Conservation (phyloP, 2,113 vertebrate species). For the Leptobrachium ailaonicum region DNA sequence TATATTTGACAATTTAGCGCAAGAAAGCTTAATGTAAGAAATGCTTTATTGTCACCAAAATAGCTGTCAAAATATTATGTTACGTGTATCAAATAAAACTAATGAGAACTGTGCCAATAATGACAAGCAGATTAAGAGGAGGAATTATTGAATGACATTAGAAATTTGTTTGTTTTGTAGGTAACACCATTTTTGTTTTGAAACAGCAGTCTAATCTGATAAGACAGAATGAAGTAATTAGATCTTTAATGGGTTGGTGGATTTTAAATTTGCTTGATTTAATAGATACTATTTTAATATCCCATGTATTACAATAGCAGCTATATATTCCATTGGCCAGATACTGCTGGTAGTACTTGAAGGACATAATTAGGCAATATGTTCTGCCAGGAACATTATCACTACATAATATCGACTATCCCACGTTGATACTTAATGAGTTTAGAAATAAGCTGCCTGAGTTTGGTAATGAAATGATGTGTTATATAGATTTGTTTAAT, state of each 20-base stretch:
- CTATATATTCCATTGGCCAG: constrained; percentile 29
- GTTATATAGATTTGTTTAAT: constrained; percentile 34
- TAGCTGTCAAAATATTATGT: no score
- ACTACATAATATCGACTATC: constrained; percentile 37
- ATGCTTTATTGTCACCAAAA: no score
- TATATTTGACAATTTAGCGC: no score
- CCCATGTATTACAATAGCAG: constrained; percentile 9
- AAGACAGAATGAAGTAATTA: constrained; percentile 21
- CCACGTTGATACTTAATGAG: constrained; percentile 42
- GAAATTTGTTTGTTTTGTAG: constrained; percentile 16
- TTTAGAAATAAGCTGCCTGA: constrained; percentile 43
- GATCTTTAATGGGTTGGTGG: constrained; percentile 6
- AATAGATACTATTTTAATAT: constrained; percentile 28
- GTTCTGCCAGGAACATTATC: constrained; percentile 43
- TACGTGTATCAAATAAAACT: background rate
- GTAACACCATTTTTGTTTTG: constrained; percentile 3
- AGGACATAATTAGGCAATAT: constrained; percentile 44
- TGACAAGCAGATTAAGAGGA: background rate
- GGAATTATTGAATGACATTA: background rate
- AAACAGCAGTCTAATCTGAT: constrained; percentile 2
- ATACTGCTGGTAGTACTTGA: constrained; percentile 19
- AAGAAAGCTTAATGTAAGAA: no score
- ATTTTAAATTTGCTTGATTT: constrained; percentile 28
- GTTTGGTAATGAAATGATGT: constrained; percentile 33
- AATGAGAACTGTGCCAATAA: background rate